A percentile compares a stretch with the other conserved stretches of the same genome.
These are phyloP conservation scores for Neuroterus valhalla DNA, from an alignment of 1,140 invertebrate genomes.

Conservation along the genomic window DNA sequence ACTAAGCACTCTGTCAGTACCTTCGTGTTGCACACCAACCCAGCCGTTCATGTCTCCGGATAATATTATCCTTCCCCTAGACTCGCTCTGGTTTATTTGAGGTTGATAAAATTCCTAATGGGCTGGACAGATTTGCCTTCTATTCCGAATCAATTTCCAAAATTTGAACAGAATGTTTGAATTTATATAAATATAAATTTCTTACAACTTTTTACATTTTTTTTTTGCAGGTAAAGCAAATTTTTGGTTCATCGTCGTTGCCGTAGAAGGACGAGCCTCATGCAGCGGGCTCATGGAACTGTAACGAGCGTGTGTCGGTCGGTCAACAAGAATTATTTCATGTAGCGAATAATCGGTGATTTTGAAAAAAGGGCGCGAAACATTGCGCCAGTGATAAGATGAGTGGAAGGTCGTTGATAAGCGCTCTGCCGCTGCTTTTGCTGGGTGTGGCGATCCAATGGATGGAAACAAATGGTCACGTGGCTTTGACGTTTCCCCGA, in stretches of 20 bases:
- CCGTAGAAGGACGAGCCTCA: slow-evolving; percentile 36
- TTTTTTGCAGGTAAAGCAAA: not conserved
- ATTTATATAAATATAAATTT: too few species aligned
- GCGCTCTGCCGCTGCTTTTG: slow-evolving; percentile 52
- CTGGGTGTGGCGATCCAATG: slow-evolving; percentile 53
- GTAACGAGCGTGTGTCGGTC: slow-evolving; percentile 45
- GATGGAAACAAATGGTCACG: slow-evolving; percentile 77
- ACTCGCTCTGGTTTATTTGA: too few species aligned
- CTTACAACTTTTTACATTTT: not conserved
- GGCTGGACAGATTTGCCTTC: too few species aligned
- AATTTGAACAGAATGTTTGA: too few species aligned
- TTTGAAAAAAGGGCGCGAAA: not conserved
- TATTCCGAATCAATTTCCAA: too few species aligned
- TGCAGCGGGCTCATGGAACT: slow-evolving; percentile 44
- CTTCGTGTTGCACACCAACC: too few species aligned
- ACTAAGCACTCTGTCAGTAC: too few species aligned
- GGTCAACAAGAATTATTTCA: slow-evolving; percentile 43
- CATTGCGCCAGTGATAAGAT: slow-evolving; percentile 31
- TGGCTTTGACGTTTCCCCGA: slow-evolving; percentile 90
- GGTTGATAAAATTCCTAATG: too few species aligned
- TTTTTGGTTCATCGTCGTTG: not conserved
- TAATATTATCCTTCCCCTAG: too few species aligned
- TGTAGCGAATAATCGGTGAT: slow-evolving; percentile 42
- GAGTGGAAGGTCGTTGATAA: slow-evolving; percentile 47
- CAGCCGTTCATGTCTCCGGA: too few species aligned